A percentile compares a stretch with the other conserved stretches of the same genome.
Conservation (phyloP, 2,797 vertebrate species). For the Poeciliopsis turneri region DNA sequence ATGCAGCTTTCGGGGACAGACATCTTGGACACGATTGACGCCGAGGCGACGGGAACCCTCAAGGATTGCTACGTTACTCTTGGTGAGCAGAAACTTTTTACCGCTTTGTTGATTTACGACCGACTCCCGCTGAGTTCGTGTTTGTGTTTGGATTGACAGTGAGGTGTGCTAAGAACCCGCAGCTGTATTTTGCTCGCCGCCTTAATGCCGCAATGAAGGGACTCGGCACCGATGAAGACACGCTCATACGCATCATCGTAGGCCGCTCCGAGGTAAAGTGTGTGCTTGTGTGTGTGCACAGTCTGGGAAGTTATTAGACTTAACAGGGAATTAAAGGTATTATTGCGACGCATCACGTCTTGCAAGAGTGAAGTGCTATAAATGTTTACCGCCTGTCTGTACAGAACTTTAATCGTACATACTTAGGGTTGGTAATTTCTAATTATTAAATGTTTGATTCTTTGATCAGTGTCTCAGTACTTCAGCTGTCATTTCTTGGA, state of each 20-base stretch:
- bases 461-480: no score
- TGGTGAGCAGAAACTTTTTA: slow-evolving; percentile 50
- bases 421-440: no score
- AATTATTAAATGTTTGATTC: no score
- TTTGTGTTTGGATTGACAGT: slow-evolving; percentile 62
- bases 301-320: neutral
- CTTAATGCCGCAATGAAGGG: slow-evolving; percentile 84
- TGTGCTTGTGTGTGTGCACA: slow-evolving; percentile 15
- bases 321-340: neutral
- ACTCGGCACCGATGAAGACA: slow-evolving; percentile 82
- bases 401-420: neutral
- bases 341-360: neutral
- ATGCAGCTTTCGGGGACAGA: slow-evolving; percentile 82
- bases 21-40: slow-evolving; percentile 81
- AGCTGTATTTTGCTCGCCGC: slow-evolving; percentile 83
- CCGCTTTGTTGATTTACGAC: neutral
- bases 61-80: slow-evolving; percentile 83
- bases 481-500: no score
- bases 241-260: slow-evolving; percentile 79
- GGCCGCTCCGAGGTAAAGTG: slow-evolving; percentile 81
- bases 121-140: neutral
- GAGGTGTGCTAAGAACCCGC: slow-evolving; percentile 84
- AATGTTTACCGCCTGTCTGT: neutral
- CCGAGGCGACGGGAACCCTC: slow-evolving; percentile 81
- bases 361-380: no score